phyloP scores from a whole-genome alignment of 30 jellyfish, hydroid and myxozoan genomes.

The Chironex yamaguchii region DNA sequence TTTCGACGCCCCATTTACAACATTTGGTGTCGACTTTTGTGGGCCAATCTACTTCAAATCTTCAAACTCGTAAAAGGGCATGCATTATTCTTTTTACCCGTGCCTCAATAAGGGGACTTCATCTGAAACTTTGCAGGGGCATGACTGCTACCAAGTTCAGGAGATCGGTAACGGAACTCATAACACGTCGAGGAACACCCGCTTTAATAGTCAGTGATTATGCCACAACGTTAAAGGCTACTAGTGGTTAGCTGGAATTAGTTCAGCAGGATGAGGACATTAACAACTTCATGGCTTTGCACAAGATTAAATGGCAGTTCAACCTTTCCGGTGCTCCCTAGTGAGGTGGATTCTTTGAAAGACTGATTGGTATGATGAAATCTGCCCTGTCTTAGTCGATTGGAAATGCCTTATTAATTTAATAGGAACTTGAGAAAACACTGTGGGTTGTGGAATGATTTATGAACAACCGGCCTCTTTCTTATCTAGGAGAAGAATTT shows the following conservation, averaged over 20 bases:
- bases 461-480: constrained; percentile 66
- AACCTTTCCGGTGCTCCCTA: constrained; percentile 74
- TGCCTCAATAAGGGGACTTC: constrained; percentile 68
- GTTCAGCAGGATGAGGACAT: constrained; percentile 49
- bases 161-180: constrained; percentile 45
- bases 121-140: constrained; percentile 50
- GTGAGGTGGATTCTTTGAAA: constrained; percentile 79
- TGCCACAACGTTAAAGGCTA: constrained; percentile 67
- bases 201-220: constrained; percentile 64
- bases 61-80: constrained; percentile 33
- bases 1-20: constrained; percentile 53
- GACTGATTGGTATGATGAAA: constrained; percentile 64
- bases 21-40: constrained; percentile 73
- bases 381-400: constrained; percentile 28
- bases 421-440: constrained; percentile 61
- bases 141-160: constrained; percentile 55
- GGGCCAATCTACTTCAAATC: constrained; percentile 62
- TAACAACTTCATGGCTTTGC: constrained; percentile 15
- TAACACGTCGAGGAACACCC: constrained; percentile 84
- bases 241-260: no score
- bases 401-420: constrained; percentile 41
- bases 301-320: constrained; percentile 54
- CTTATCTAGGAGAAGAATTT: constrained; percentile 57
- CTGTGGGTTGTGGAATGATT: constrained; percentile 59
- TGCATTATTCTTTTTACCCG: constrained; percentile 70